Evolutionary conservation across 1,140 invertebrate genomes (phyloP).

Genomic region (Cherax destructor): DNA sequence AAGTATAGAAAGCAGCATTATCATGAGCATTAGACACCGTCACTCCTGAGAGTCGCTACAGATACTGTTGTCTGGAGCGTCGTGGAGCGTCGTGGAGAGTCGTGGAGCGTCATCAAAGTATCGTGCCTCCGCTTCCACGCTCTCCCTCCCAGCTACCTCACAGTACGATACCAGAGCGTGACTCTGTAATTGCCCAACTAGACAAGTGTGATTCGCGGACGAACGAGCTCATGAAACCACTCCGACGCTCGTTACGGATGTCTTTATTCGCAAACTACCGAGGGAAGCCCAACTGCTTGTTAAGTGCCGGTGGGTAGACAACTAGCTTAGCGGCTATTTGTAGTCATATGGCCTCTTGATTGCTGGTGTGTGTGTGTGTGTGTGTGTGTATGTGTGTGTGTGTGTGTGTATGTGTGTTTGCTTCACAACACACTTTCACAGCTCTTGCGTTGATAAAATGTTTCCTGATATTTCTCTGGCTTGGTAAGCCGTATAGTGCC

Average conservation of each 20-base stretch:
- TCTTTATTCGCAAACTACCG: constrained; percentile 42
- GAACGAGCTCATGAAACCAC: background rate
- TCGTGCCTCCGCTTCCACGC: background rate
- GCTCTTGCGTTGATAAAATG: too few species aligned
- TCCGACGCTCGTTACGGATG: background rate
- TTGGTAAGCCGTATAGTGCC: too few species aligned
- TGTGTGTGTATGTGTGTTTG: background rate
- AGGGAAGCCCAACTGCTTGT: constrained; percentile 50
- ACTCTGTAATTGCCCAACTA: background rate
- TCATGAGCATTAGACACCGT: constrained; percentile 15
- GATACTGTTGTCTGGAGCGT: background rate
- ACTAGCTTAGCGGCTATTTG: constrained; percentile 20
- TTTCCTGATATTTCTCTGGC: too few species aligned
- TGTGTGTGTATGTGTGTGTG: constrained; percentile 1
- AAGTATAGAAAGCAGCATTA: too few species aligned
- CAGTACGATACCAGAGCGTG: background rate
- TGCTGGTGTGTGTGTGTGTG: background rate
- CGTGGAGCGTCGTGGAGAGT: background rate
- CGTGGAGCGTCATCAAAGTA: background rate
- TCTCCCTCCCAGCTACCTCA: background rate
- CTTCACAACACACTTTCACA: too few species aligned
- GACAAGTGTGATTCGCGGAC: constrained; percentile 10
- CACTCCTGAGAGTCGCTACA: background rate
- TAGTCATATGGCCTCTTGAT: constrained; percentile 37
- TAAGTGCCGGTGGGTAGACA: constrained; percentile 26